Percentiles rank a stretch among this genome's conserved stretches.
Evolutionary conservation across 2,888 invertebrate genomes (phyloP).

Genomic region (Sinodicranocentrus sp.): DNA sequence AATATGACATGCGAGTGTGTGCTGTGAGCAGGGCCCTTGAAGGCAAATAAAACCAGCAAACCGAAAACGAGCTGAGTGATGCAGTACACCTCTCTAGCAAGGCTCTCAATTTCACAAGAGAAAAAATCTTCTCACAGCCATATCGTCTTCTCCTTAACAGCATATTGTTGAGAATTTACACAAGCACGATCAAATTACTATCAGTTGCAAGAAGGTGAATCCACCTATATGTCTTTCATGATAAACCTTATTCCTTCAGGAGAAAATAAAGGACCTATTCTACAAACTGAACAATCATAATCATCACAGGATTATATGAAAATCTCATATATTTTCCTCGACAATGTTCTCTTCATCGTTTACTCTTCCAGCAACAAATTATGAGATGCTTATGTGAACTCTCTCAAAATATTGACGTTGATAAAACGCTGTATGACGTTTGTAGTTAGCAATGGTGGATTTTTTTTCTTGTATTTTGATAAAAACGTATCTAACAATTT

Average conservation of each 20-base stretch:
- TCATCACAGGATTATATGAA: constrained; percentile 9
- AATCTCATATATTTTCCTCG: neutral
- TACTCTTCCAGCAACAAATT: constrained; percentile 47
- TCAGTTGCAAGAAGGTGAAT: neutral
- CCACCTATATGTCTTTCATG: too few relatives aligned
- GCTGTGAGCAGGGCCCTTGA: too few relatives aligned
- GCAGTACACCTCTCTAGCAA: too few relatives aligned
- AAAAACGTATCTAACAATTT: constrained; percentile 33
- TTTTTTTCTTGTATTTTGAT: constrained; percentile 10
- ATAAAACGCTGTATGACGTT: neutral
- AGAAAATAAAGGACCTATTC: constrained; percentile 33
- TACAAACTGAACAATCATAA: constrained; percentile 26
- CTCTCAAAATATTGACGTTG: constrained; percentile 1
- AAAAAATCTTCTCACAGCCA: too few relatives aligned
- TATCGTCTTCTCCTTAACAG: neutral
- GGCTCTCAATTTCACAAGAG: too few relatives aligned
- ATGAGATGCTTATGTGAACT: constrained; percentile 29
- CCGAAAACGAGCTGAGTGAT: too few relatives aligned
- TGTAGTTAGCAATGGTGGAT: neutral
- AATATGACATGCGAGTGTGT: too few relatives aligned
- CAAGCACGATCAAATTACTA: neutral
- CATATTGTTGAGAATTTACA: neutral
- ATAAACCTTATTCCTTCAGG: constrained; percentile 11
- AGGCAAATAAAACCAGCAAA: too few relatives aligned
- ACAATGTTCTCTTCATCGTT: neutral